Percentiles rank a stretch among this genome's conserved stretches.
Evolutionary conservation across 2,113 vertebrate species (phyloP).

Genomic region (Vicugna pacos): DNA sequence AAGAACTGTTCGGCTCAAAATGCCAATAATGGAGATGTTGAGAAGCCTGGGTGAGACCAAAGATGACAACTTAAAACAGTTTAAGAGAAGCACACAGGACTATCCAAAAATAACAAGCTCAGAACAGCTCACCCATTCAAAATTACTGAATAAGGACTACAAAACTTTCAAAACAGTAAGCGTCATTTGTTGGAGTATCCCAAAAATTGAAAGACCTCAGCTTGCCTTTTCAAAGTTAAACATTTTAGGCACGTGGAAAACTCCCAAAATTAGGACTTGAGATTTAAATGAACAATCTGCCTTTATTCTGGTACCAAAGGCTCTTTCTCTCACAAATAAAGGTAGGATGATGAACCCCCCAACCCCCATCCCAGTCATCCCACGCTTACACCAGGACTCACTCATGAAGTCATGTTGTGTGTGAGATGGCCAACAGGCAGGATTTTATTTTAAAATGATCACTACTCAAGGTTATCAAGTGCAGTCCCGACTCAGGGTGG

Average conservation of each 20-base stretch:
- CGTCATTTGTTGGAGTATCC: background rate
- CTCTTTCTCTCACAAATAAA: conserved; percentile 17
- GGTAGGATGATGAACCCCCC: background rate
- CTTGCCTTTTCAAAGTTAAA: conserved; percentile 50
- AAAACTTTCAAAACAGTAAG: conserved; percentile 1
- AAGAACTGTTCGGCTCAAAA: background rate
- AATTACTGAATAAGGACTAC: background rate
- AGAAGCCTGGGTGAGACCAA: background rate
- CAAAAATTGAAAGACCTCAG: background rate
- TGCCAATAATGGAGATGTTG: background rate
- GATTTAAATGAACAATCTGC: background rate
- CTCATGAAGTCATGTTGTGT: background rate
- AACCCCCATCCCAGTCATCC: background rate
- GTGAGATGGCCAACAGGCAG: background rate
- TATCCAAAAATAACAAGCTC: background rate
- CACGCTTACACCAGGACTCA: background rate
- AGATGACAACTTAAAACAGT: background rate
- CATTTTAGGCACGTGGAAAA: background rate
- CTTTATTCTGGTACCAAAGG: background rate
- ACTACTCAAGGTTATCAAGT: background rate
- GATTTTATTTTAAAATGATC: conserved; percentile 17
- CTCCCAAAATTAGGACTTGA: background rate
- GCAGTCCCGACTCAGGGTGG: background rate
- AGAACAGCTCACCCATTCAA: background rate
- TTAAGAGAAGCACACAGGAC: background rate